Conservation (phyloP, 2,888 invertebrate species). For the Melipona bicolor region DNA sequence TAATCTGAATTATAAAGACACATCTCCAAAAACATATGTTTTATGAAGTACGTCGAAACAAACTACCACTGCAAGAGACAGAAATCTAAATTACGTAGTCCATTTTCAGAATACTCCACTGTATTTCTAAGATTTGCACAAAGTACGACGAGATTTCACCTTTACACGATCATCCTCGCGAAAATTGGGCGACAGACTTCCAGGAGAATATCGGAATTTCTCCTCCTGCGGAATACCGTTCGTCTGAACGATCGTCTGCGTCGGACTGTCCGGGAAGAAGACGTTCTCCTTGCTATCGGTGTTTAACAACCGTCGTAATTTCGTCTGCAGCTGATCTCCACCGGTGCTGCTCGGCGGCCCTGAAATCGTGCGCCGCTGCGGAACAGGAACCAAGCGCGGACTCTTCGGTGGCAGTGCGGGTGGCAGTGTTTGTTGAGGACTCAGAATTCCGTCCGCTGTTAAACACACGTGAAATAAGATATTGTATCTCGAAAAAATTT, state of each 20-base stretch:
- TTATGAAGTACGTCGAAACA: neutral
- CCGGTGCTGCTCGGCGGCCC: conserved; percentile 82
- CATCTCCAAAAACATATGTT: too few relatives aligned
- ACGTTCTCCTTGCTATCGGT: conserved; percentile 90
- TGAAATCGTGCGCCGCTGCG: conserved; percentile 81
- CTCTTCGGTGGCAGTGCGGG: conserved; percentile 85
- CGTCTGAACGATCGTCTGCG: conserved; percentile 57
- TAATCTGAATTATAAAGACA: too few relatives aligned
- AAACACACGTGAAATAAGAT: conserved; percentile 3
- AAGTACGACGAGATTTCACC: conserved; percentile 53
- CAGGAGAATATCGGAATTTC: conserved; percentile 80
- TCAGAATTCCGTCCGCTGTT: conserved; percentile 77
- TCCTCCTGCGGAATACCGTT: conserved; percentile 74
- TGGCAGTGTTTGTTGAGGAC: conserved; percentile 81
- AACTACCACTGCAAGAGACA: neutral
- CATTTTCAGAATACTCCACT: neutral
- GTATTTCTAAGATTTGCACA: neutral
- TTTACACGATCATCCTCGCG: conserved; percentile 76
- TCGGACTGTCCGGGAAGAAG: conserved; percentile 85
- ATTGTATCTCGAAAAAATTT: too few relatives aligned
- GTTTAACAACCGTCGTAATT: conserved; percentile 91
- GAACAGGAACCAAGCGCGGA: conserved; percentile 85
- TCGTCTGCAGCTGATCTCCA: conserved; percentile 90
- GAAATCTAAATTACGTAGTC: neutral
- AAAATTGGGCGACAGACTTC: conserved; percentile 77